Evolutionary conservation across 2,888 invertebrate genomes (phyloP).

Genomic region (Lydus trimaculatus): DNA sequence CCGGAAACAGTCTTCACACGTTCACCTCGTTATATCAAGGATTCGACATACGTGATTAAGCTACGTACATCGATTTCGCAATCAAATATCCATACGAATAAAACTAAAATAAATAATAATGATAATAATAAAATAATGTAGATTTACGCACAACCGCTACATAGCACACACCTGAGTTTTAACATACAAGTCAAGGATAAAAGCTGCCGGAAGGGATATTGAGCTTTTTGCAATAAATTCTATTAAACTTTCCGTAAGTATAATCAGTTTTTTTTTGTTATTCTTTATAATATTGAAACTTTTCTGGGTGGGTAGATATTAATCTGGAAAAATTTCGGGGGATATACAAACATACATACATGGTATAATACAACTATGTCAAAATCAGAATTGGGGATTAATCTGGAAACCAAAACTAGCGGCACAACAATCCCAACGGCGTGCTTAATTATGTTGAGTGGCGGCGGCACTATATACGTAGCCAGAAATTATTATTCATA

Average conservation of each 20-base stretch:
- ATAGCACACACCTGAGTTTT: neutral
- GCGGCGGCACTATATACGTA: slow-evolving; percentile 11
- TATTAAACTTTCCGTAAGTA: neutral
- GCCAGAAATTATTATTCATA: slow-evolving; percentile 21
- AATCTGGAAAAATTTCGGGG: neutral
- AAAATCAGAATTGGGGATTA: neutral
- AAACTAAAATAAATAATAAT: neutral
- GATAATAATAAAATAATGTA: neutral
- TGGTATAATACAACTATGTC: neutral
- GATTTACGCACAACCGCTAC: neutral
- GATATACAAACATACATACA: too few species aligned
- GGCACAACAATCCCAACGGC: slow-evolving; percentile 6
- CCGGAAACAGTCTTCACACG: slow-evolving; percentile 53
- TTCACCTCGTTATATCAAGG: slow-evolving; percentile 51
- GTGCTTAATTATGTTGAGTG: slow-evolving; percentile 26
- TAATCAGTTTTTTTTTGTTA: neutral
- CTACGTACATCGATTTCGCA: slow-evolving; percentile 23
- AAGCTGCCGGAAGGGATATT: neutral
- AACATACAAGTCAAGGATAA: neutral
- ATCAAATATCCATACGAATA: slow-evolving; percentile 7
- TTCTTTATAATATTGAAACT: neutral
- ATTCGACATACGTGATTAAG: slow-evolving; percentile 41
- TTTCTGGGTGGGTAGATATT: too few species aligned
- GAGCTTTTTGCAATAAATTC: neutral
- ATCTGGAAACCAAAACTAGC: neutral